Percentiles rank a stretch among this genome's conserved stretches.
Conservation (phyloP, 2,113 vertebrate species). For the Nerophis ophidion region DNA sequence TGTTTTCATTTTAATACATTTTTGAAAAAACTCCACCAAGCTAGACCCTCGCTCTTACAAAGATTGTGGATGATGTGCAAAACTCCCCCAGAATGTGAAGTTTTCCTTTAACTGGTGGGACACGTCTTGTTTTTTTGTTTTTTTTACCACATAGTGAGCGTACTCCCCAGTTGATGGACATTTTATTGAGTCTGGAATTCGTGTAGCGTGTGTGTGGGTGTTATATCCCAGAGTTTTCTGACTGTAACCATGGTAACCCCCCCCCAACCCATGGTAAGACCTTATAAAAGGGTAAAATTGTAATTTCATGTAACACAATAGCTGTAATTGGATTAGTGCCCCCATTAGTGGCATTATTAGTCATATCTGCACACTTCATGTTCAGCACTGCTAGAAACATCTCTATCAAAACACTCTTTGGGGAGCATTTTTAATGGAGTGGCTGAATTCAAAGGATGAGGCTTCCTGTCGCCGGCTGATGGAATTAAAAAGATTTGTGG, state of each 20-base stretch:
- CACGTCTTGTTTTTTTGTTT: slow-evolving; percentile 4
- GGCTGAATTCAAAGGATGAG: slow-evolving; percentile 27
- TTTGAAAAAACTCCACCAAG: too few relatives aligned
- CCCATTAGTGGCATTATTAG: slow-evolving; percentile 28
- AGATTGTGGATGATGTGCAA: too few relatives aligned
- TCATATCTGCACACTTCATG: slow-evolving; percentile 48
- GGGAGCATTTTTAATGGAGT: slow-evolving; percentile 2
- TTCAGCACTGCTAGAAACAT: slow-evolving; percentile 1
- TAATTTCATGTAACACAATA: slow-evolving; percentile 49
- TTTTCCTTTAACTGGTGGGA: slow-evolving; percentile 2
- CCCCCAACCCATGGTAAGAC: slow-evolving; percentile 43
- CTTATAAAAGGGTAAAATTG: slow-evolving; percentile 50
- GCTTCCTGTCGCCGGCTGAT: slow-evolving; percentile 45
- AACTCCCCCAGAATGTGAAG: too few relatives aligned
- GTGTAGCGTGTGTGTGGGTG: slow-evolving; percentile 41
- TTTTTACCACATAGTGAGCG: slow-evolving; percentile 31
- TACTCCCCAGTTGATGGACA: slow-evolving; percentile 25
- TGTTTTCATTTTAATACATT: too few relatives aligned
- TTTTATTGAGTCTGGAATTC: slow-evolving; percentile 30
- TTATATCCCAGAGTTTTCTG: slow-evolving; percentile 29
- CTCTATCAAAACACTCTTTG: slow-evolving; percentile 2
- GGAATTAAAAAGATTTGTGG: slow-evolving; percentile 58
- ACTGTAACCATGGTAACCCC: slow-evolving; percentile 56
- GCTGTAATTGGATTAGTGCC: slow-evolving; percentile 54
- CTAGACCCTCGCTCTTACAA: too few relatives aligned